Conservation (phyloP, 2,113 vertebrate species). For the Dryoscopus gambensis region DNA sequence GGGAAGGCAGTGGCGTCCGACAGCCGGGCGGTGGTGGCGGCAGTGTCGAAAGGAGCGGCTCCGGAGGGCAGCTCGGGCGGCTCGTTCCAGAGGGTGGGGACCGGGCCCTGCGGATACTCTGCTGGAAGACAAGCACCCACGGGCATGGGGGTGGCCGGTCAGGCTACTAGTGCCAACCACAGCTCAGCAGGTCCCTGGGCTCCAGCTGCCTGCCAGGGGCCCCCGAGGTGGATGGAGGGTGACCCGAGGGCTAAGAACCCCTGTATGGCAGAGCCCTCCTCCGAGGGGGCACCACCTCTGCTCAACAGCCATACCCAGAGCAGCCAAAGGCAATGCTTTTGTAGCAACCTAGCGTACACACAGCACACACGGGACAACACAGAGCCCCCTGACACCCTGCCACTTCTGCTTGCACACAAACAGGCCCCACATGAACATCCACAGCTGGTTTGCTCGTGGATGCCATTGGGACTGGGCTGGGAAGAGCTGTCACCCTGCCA, state of each 20-base stretch:
- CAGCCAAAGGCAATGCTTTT: background rate
- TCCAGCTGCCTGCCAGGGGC: background rate
- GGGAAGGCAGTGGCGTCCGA: conserved; percentile 67
- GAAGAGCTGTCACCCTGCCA: background rate
- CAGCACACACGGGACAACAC: background rate
- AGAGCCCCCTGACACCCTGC: fast-evolving
- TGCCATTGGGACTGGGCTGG: background rate
- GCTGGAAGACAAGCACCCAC: conserved; percentile 37
- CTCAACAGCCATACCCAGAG: background rate
- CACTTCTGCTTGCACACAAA: fast-evolving
- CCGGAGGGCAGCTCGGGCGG: conserved; percentile 86
- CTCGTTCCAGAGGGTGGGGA: conserved; percentile 81
- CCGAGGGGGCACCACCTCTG: fast-evolving
- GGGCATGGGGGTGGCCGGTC: fast-evolving
- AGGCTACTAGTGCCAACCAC: background rate
- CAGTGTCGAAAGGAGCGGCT: conserved; percentile 74
- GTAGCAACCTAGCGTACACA: fast-evolving
- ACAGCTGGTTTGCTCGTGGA: background rate
- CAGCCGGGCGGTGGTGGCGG: conserved; percentile 66
- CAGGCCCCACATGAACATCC: background rate
- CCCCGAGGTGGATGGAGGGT: fast-evolving
- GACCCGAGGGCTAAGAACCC: background rate
- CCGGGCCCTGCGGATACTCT: conserved; percentile 59
- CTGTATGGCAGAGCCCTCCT: background rate
- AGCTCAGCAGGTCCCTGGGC: background rate